Conservation (phyloP, 2,888 invertebrate genomes). For the Leistus spinibarbis region DNA sequence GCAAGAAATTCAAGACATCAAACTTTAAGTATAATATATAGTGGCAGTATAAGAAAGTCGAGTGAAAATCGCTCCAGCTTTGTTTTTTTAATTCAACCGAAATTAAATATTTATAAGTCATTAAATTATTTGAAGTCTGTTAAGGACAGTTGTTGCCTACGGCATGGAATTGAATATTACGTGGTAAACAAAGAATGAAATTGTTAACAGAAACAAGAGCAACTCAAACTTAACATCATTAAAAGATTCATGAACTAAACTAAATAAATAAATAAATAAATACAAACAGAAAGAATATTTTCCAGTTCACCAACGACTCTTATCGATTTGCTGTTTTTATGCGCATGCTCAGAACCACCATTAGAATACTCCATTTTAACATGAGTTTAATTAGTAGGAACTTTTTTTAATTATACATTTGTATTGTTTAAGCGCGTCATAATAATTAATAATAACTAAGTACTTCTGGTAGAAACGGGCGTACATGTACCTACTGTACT, state of each 20-base stretch:
- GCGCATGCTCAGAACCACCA: neutral
- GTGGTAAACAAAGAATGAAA: neutral
- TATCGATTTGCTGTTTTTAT: neutral
- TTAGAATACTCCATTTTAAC: neutral
- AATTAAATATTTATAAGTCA: too few species aligned
- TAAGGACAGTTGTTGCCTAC: too few species aligned
- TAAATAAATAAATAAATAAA: neutral
- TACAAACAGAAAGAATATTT: neutral
- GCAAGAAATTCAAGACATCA: too few species aligned
- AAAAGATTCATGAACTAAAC: neutral
- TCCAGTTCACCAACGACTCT: neutral
- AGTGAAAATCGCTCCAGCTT: too few species aligned
- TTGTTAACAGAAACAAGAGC: neutral
- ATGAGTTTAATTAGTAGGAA: neutral
- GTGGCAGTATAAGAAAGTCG: too few species aligned
- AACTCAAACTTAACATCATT: neutral
- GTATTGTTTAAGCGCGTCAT: constrained; percentile 17
- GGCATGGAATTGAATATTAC: neutral
- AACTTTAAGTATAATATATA: too few species aligned
- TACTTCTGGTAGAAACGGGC: constrained; percentile 18
- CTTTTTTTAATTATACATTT: constrained; percentile 21
- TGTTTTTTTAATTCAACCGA: too few species aligned
- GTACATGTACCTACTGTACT: constrained; percentile 13
- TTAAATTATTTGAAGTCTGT: too few species aligned
- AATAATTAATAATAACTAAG: constrained; percentile 21